These are phyloP conservation scores for Villa cingulata DNA, from an alignment of 2,888 invertebrate genomes.

Conservation along the genomic window DNA sequence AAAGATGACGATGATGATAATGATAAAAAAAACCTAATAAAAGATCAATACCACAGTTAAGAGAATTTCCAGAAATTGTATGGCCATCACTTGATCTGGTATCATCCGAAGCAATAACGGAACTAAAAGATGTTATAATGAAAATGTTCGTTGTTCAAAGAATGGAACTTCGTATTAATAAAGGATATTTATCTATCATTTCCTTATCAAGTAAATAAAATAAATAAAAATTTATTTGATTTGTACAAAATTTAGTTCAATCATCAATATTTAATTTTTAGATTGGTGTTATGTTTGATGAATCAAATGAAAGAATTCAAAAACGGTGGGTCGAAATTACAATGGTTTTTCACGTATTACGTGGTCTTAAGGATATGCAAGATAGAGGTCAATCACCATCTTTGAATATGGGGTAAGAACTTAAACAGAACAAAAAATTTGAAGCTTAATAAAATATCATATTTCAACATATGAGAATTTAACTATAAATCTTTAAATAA, in stretches of 20 bases:
- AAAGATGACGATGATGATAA: no score
- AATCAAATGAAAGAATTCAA: constrained; percentile 41
- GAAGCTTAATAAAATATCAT: no score
- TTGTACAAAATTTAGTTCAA: not conserved
- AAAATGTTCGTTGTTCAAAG: constrained; percentile 55
- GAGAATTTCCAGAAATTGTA: constrained; percentile 61
- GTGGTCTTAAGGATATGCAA: constrained; percentile 49
- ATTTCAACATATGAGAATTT: no score
- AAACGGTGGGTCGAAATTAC: constrained; percentile 74
- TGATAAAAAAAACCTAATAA: no score
- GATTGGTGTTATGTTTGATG: constrained; percentile 58
- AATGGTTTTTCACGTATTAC: constrained; percentile 64
- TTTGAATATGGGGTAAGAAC: constrained; percentile 53
- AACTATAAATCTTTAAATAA: no score
- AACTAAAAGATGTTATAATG: constrained; percentile 49
- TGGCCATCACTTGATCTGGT: constrained; percentile 67
- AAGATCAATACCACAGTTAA: constrained; percentile 46
- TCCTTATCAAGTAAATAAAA: constrained; percentile 54
- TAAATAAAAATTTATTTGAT: no score
- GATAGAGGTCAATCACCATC: constrained; percentile 50
- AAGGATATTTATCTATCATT: constrained; percentile 68
- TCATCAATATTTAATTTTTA: no score
- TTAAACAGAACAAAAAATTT: no score
- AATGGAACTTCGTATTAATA: constrained; percentile 45
- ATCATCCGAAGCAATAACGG: constrained; percentile 47